phyloP scores from a whole-genome alignment of 2,797 vertebrate species.

The Sandelia bainsii region DNA sequence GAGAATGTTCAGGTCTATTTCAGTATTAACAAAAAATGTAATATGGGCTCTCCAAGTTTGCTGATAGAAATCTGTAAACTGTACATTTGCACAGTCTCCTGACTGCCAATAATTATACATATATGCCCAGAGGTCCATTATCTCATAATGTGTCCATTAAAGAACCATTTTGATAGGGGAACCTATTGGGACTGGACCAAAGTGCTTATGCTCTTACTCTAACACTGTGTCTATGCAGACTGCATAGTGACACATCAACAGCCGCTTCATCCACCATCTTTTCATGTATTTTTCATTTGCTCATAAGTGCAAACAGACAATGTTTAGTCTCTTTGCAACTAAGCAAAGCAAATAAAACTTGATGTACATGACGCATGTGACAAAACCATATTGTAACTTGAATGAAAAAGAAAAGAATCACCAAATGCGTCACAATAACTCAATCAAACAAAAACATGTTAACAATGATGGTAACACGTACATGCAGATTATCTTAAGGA shows the following conservation, averaged over 20 bases:
- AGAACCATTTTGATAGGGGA: constrained; percentile 5
- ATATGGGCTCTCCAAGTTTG: neutral
- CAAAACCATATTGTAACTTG: neutral
- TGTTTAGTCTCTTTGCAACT: too few relatives aligned
- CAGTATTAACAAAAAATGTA: neutral
- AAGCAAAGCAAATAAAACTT: too few relatives aligned
- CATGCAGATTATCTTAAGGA: neutral
- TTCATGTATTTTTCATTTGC: neutral
- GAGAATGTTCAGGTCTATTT: constrained; percentile 1
- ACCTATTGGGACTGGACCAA: neutral
- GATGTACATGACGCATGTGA: neutral
- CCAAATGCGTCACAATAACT: too few relatives aligned
- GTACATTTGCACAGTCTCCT: neutral
- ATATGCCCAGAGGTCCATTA: constrained; percentile 18
- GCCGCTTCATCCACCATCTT: neutral
- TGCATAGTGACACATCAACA: neutral
- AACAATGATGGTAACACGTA: neutral
- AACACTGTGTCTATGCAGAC: constrained; percentile 1
- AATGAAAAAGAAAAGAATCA: too few relatives aligned
- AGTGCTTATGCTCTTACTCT: neutral
- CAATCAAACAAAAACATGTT: neutral
- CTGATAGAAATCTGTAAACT: constrained; percentile 11
- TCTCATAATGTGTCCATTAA: constrained; percentile 35
- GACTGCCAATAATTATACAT: neutral
- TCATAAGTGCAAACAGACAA: neutral